Evolutionary conservation across 2,797 vertebrate genomes (phyloP).

Genomic region (Lagorchestes hirsutus): DNA sequence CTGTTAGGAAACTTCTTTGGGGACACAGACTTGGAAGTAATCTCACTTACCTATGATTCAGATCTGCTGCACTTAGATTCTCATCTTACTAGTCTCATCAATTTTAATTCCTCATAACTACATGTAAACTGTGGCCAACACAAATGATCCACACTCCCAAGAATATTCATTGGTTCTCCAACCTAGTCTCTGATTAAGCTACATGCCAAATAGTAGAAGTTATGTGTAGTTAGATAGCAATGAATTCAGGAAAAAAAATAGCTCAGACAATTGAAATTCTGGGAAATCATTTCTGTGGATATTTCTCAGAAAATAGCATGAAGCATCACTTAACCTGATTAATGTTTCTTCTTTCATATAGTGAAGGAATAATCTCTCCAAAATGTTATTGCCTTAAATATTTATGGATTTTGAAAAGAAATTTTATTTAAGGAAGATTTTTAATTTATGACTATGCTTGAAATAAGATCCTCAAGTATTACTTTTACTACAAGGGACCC

Average conservation of each 20-base stretch:
- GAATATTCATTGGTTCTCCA: not conserved
- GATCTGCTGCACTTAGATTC: not conserved
- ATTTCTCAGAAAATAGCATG: slow-evolving; percentile 22
- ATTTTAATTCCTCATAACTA: not conserved
- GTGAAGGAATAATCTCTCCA: slow-evolving; percentile 27
- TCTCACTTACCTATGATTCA: not conserved
- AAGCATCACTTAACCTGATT: slow-evolving; percentile 42
- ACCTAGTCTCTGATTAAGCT: not conserved
- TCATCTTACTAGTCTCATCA: not conserved
- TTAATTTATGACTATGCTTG: slow-evolving; percentile 54
- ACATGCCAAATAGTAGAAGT: slow-evolving; percentile 2
- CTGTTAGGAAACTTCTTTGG: not conserved
- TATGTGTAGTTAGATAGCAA: slow-evolving; percentile 6
- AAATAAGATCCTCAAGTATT: slow-evolving; percentile 64
- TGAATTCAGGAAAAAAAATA: slow-evolving; percentile 28
- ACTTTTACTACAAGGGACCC: slow-evolving; percentile 39
- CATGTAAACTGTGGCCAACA: not conserved
- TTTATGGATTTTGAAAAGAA: slow-evolving; percentile 46
- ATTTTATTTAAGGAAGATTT: slow-evolving; percentile 25
- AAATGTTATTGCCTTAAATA: slow-evolving; percentile 21
- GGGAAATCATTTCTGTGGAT: not conserved
- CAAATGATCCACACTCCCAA: not conserved
- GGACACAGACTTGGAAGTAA: not conserved
- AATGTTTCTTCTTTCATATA: slow-evolving; percentile 55
- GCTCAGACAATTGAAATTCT: slow-evolving; percentile 19